Base-by-base conservation (phyloP, 2,797 vertebrate species). In the Chloroceryle amazona region DNA sequence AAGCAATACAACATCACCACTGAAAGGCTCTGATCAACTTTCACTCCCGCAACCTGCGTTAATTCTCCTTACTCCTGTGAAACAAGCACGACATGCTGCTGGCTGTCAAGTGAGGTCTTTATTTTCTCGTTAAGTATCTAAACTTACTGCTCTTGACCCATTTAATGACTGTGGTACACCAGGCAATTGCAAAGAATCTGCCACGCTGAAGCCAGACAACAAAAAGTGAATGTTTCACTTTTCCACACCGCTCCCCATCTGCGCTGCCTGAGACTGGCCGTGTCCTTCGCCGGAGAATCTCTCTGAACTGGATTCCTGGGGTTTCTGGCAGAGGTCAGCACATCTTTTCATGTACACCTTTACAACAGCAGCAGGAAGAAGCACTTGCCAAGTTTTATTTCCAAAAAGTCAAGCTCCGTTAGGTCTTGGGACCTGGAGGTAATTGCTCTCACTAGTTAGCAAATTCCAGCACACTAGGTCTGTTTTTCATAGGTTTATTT, bases 401-500 rank as follows among this genome's bases (percentile, higher is more conserved):
- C 96, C 88, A 97, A 97, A 75, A 97, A 95, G 93, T 94, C 58
- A 81, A 97, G 96, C 96, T 97, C 96, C 71, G 81, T 95, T 96
- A 92, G 95, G 95, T 90, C 93, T 82, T 83, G 94, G 90, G 96
- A 92, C 58, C 90, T 90, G 89, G 72, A 97, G 89, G 97, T 97
- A 98, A 97, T 90, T 97, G 96, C 96, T 96, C 94, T 95, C 88
- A 86, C 94, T 96, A 91, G 96, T 98, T 97, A 97, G 96, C 94
- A 96, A 97, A 98, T 98, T 97, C 98, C 98, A 98, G 97, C 96
- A 96, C 93, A 94, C 95, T 92, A 89, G 94, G 98, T 98, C 98
- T 98, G 98, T 98, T 98, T 98, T 98, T 98, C 98, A 97, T 98
- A 96, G 98, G 96, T 98, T 98, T 98, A 98, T 98, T 97, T 98